Evolutionary conservation across 1,140 invertebrate species (phyloP), one percentile per base, ranked within the genome.

Genomic region (Hyposmocoma kahamanoa): DNA sequence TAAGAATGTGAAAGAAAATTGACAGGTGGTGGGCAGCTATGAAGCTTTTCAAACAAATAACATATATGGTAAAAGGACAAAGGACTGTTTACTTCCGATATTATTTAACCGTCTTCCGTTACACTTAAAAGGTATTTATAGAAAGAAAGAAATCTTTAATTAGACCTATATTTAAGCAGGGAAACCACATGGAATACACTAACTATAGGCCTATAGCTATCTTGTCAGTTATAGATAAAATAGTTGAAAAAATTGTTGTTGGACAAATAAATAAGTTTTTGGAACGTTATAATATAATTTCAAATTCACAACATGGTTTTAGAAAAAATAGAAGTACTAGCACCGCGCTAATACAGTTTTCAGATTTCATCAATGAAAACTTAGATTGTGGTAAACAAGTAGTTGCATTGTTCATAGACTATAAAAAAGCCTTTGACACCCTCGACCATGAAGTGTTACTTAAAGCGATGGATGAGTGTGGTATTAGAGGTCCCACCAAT

Each of bases 381-480:
- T 20, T 52, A 8, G 22, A 28, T 18, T 22, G 26, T 20, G 32
- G 34, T 21, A 39, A 39, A 21, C 42, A 46, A 13, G 50, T 52
- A 1, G 20, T 52, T 8, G 50, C 43, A 10, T 10, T 52, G 10
- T 52, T 46, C 30, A 39, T 51, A 11, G 49, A 51, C 18, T 51
- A 28, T 26, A 44, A 38, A 34, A 51, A 51, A 21, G 49, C 49
- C 13, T 51, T 51, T 15, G 49, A 51, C 13, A 51, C 49, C 13
- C 39, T 51, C 11, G 42, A 44, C n/a, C 32, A 38, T 24, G 42
- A 51, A 4, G 2, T 26, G 22, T 24, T 51, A 20, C 28, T 51
- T 8, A 22, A 41, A 1, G 50, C 42, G 3, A 51, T 51, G 42
- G 1, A 21, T 2, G 42, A 51, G 18, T 51, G 49, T 39, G 42